Percentiles rank a stretch among this genome's conserved stretches.
phyloP scores from a whole-genome alignment of 2,113 vertebrate species.

The Corythornis vintsioides region DNA sequence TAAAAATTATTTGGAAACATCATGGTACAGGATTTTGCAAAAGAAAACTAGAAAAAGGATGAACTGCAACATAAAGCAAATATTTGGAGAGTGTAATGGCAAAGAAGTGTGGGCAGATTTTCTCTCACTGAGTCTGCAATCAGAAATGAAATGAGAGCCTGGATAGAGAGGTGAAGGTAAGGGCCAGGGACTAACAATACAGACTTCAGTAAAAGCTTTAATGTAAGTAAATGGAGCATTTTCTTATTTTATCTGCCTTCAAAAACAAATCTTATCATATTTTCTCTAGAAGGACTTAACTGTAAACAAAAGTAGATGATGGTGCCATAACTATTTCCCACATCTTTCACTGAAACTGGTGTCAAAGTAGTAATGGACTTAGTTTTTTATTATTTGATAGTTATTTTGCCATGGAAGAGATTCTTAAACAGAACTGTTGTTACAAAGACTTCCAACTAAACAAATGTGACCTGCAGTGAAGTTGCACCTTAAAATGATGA shows the following conservation, averaged over 20 bases:
- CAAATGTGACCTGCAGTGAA: background rate
- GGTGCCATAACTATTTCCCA: background rate
- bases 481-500: background rate
- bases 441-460: background rate
- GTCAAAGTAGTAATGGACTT: background rate
- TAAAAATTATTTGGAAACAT: background rate
- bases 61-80: background rate
- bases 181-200: background rate
- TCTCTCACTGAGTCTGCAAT: background rate
- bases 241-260: background rate
- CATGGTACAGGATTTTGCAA: background rate
- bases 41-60: background rate
- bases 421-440: background rate
- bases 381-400: background rate
- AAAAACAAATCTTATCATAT: background rate
- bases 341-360: background rate
- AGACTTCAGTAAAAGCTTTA: background rate
- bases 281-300: background rate
- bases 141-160: background rate
- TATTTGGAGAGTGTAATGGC: background rate
- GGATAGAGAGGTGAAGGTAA: background rate
- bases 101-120: background rate
- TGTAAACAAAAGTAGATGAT: background rate
- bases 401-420: constrained; percentile 14
- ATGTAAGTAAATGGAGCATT: background rate